Evolutionary conservation across 1,140 invertebrate species (phyloP), one percentile per base, ranked within the genome.

Genomic region (Acromyrmex heyeri): DNA sequence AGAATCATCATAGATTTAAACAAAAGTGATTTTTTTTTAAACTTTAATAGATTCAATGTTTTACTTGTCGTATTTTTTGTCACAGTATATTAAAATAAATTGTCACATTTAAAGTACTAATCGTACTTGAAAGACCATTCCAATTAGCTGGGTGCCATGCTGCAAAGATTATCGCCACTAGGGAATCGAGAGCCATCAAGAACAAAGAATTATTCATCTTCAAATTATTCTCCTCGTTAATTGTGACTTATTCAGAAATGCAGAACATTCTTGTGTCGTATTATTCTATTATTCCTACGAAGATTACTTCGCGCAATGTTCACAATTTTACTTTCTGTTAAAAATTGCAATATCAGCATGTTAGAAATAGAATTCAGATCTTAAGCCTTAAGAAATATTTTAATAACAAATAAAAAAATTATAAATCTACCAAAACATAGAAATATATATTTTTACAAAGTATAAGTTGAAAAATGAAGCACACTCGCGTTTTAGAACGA

Each of bases 151-250:
- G 14, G 44, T 76, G 55, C 44, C 8, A 59, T 44, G 34, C 16
- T 61, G 12, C 4, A 24, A 4, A 24, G 34, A 61, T 59, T 38
- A 18, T 38, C 16, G 3, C 14, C 55, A 24, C 10, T 38, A 24
- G 21, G 6, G 21, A 76, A 61, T 76, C 16, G 38, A 65, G 59
- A 65, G 38, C 12, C 61, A 78, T 65, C 18, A 65, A 27, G 18
- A 77, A 64, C 38, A 50, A 78, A 78, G 38, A 78, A 65, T 78
- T 78, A 50, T 65, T 78, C 24, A 78, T 78, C 12, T 34, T 34
- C 14, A 21, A 7, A 44, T 24, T 78, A 48, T 78, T 30, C 16
- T 44, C 38, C 38, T 7, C 18, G 59, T 65, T 78, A 78, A 65
- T 78, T 65, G 59, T 10, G 24, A 64, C 59, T 78, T 48, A 78